Base-by-base conservation (phyloP, 2,113 vertebrate species). In the Columbina picui region DNA sequence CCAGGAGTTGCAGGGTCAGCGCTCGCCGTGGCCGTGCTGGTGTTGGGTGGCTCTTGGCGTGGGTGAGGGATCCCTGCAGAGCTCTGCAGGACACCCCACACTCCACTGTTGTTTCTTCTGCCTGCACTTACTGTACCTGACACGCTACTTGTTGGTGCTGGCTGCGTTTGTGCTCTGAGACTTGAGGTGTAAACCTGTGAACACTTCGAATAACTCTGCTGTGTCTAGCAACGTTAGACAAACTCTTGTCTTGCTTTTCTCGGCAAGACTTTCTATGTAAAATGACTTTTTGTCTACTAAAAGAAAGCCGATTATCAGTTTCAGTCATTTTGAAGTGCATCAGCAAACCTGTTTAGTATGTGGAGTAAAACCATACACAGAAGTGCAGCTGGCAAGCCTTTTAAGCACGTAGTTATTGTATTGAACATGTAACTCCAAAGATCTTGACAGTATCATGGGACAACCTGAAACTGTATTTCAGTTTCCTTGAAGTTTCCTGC, bases 401-500 rank as follows among this genome's bases (percentile, higher is more conserved):
- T 76, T 49, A 70, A 91, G 83, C 68, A 87, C 8, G 1, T 65
- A 84, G 29, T 91, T 93, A 45, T 7, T 79, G 49, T 91, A 81
- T 19, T 68, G 75, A 86, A 53, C 61, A 15, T 32, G 18, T 75
- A 78, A 86, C 73, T 96, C 89, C 30, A 50, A 45, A 65, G 43
- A n/a, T 68, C 82, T 90, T 94, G 90, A 80, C 69, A 61, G 45
- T 84, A 32, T 90, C 63, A 4, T 60, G 82, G 60, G 79, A 86
- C 68, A 94, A 89, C 45, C 68, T 73, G 85, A 55, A 94, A 88
- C 56, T 79, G 12, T 65, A 60, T 91, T 94, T 95, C 80, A 77
- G 55, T 86, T 94, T 68, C 55, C 70, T 87, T 79, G 50, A 87
- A 91, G 75, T 84, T 95, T 94, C 83, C 69, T 96, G 80, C 90